Evolutionary conservation across 2,888 invertebrate species (phyloP), one percentile per base, ranked within the genome.

Genomic region (Epirrita christyi): DNA sequence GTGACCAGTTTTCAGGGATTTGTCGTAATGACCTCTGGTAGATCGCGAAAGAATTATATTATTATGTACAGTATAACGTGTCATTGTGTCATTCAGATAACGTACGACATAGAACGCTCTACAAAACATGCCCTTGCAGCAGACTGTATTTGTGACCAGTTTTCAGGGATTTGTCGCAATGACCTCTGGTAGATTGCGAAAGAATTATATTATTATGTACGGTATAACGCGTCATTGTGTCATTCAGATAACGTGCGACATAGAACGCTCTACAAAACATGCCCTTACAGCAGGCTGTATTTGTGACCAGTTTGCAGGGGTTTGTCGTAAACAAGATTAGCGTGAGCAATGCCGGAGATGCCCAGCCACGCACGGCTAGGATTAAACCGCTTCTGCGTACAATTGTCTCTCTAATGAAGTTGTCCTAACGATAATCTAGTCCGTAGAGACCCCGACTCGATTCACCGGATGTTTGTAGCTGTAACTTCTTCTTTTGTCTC

Each of bases 281-380:
- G 32, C 32, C 9, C 2, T 7, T 32, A 48, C 34, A 36, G 15
- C 10, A 42, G 13, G 43, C 57, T 48, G 42, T 77, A 71, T 51
- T 14, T 29, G 34, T 48, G 73, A 78, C 76, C 80, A 80, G 78
- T 78, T 82, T 77, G 72, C 62, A 64, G 68, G 75, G 76, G 79
- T 84, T 79, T 78, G 73, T 77, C 75, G 78, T 79, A 81, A 80
- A 85, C 75, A 80, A 83, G 81, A 83, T 83, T 83, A 80, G 70
- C 70, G 75, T 68, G 74, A 74, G 76, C 72, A 73, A 70, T 71
- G 70, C 73, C 72, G 65, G 67, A 68, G 67, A 70, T 67, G 67
- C 68, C 67, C 58, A 63, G 67, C 66, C 67, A 73, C 71, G 76
- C 71, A 74, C 72, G 66, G 70, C 61, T 56, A 67, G 73, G 73